Percentiles rank a stretch among this genome's conserved stretches.
phyloP scores from a whole-genome alignment of 2,113 vertebrate species.

The Hippolais icterina region DNA sequence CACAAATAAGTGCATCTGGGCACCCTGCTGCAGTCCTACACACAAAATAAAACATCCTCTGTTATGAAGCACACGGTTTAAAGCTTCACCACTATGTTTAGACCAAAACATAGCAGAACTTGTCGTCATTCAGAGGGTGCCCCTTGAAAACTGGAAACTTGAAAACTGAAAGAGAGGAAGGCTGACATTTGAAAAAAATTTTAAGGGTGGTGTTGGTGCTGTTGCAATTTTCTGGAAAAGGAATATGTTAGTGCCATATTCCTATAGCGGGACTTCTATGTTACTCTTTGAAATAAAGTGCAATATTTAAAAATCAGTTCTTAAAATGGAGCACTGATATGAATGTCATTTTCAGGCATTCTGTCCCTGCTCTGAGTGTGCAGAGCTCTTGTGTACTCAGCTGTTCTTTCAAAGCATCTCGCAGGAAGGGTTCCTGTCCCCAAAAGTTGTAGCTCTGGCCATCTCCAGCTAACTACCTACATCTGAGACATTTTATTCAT shows the following conservation, averaged over 20 bases:
- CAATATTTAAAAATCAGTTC: neutral
- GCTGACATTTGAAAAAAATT: neutral
- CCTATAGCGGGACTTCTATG: neutral
- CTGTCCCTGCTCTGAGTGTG: neutral
- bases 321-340: neutral
- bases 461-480: neutral
- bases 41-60: neutral
- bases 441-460: neutral
- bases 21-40: neutral
- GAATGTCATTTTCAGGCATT: neutral
- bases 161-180: neutral
- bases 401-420: neutral
- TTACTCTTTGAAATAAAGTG: neutral
- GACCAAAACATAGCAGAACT: neutral
- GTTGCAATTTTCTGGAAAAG: neutral
- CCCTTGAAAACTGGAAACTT: neutral
- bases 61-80: accelerated
- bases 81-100: neutral
- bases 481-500: neutral
- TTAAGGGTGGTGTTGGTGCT: neutral
- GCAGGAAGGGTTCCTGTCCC: neutral
- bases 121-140: neutral
- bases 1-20: neutral
- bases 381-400: neutral
- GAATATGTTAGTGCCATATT: neutral